Evolutionary conservation across 2,888 invertebrate genomes (phyloP).

Genomic region (Troides helena): DNA sequence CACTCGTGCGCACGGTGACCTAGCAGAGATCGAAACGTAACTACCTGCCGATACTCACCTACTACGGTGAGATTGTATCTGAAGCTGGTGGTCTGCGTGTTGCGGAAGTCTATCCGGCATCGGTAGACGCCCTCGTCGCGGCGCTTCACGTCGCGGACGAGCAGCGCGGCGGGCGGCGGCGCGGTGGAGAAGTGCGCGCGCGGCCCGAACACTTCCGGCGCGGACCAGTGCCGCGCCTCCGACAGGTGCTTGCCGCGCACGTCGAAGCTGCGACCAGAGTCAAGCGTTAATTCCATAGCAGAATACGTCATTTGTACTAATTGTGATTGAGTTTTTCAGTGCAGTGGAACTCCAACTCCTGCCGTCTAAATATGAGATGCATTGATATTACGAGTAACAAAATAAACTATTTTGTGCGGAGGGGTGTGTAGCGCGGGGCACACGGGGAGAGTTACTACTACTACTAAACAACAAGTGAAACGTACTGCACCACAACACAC

Average conservation of each 20-base stretch:
- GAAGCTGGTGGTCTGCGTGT: conserved; percentile 93
- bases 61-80: conserved; percentile 94
- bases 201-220: conserved; percentile 91
- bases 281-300: neutral
- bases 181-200: conserved; percentile 91
- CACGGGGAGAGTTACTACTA: too few species aligned
- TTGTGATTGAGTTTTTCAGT: too few species aligned
- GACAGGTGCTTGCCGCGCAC: conserved; percentile 90
- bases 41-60: conserved; percentile 76
- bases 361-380: neutral
- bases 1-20: too few species aligned
- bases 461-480: too few species aligned
- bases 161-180: conserved; percentile 89
- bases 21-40: too few species aligned
- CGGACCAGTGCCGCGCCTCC: conserved; percentile 91
- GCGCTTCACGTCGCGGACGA: conserved; percentile 87
- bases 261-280: conserved; percentile 85
- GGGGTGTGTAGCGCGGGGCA: neutral
- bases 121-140: conserved; percentile 94
- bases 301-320: neutral
- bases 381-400: neutral
- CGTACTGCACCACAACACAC: too few species aligned
- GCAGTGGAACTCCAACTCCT: too few species aligned
- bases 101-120: conserved; percentile 93
- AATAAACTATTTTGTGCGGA: neutral